Base-by-base conservation (phyloP, 2,113 vertebrate genomes). In the Nannospalax galili region DNA sequence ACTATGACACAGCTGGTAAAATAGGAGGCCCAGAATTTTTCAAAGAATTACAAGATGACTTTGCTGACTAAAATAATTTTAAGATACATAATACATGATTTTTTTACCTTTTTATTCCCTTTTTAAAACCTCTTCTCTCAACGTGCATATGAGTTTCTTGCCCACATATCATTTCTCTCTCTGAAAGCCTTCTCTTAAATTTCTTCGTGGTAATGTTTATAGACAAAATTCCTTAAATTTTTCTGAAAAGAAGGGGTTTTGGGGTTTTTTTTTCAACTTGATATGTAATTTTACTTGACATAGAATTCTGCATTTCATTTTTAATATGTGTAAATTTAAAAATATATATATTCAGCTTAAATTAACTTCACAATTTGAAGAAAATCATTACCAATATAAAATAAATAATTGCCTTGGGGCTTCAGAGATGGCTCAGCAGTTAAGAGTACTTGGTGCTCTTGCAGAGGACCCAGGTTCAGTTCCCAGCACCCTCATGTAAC, bases 361-460 rank as follows among this genome's bases (percentile, higher is more conserved):
- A 40, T 82, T 65, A n/a, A 26, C 17, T 67, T 67, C 3, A 28
- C 40, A 52, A 40, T 30, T 17, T 48, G 40, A 86, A 72, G 74
- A 82, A 70, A 92, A 52, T 3, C 12, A 32, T 67, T 28, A 7
- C 15, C 16, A 9, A 3, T 0, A 3, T 65, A n/a, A 64, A 28
- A 35, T 1, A 64, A 69, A 30, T 5, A 17, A 20, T 1, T 42
- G 5, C 11, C 7, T 2, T 20, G 14, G 32, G 26, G 2, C 7
- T 58, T 22, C 1, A 3, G 30, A n/a, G 7, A 4, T 17, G 11
- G 28, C 19, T 37, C 1, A 37, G 5, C 52, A 60, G 35, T 3
- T 19, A 37, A 58, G 48, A 58, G 12, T 5, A 12, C n/a, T 26
- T 1, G 9, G 48, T 58, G 52, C 32, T 80, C 35, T 37, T 37